Evolutionary conservation across 2,113 vertebrate genomes (phyloP).

Genomic region (Apistogramma diplotaenia): DNA sequence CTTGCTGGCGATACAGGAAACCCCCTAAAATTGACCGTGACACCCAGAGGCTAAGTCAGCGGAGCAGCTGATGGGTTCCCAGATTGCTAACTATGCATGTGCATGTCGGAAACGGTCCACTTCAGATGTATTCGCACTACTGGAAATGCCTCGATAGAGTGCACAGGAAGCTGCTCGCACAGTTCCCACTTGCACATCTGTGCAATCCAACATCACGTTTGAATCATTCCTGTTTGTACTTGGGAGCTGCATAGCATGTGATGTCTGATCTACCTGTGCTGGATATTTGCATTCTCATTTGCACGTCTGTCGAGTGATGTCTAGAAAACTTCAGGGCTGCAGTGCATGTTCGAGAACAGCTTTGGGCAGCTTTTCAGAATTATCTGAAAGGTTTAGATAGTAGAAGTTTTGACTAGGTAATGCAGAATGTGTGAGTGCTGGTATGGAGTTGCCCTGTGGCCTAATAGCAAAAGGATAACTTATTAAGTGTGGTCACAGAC

Average conservation of each 20-base stretch:
- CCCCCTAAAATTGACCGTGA: not conserved
- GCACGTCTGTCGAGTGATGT: not conserved
- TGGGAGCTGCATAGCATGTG: not conserved
- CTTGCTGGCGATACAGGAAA: not conserved
- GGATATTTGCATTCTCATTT: not conserved
- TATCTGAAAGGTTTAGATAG: no score
- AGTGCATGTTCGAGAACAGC: not conserved
- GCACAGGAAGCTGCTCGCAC: not conserved
- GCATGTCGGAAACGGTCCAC: not conserved
- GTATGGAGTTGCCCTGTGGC: not conserved
- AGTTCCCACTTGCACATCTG: not conserved
- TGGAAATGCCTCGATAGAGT: not conserved
- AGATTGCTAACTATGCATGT: not conserved
- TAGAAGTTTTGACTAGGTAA: no score
- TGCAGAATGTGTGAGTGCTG: no score
- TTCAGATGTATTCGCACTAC: not conserved
- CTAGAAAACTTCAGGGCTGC: not conserved
- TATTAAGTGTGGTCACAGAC: not conserved
- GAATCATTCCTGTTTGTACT: not conserved
- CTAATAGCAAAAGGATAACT: not conserved
- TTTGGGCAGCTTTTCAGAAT: no score
- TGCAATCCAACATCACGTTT: not conserved
- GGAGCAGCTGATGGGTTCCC: not conserved
- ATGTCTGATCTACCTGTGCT: not conserved
- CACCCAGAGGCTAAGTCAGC: not conserved